Conservation (phyloP, 2,888 invertebrate species). For the Drosophila birchii region DNA sequence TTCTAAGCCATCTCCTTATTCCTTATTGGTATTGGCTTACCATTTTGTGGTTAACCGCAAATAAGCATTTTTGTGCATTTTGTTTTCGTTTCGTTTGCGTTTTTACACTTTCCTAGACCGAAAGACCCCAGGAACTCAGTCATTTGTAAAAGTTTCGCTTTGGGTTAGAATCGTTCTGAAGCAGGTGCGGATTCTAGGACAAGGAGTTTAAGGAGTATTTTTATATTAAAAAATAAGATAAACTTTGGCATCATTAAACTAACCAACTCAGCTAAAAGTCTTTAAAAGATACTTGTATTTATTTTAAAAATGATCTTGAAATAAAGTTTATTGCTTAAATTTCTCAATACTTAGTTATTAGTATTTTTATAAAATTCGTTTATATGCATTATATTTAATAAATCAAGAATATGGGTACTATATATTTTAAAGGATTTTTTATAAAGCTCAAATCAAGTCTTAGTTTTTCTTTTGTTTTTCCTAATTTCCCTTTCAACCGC, state of each 20-base stretch:
- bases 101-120: conserved; percentile 52
- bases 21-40: conserved; percentile 64
- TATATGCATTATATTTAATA: not conserved
- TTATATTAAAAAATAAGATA: not conserved
- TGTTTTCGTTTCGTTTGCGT: conserved; percentile 56
- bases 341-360: too few species aligned
- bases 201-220: not conserved
- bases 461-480: not conserved
- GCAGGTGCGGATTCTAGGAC: conserved; percentile 1
- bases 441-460: not conserved
- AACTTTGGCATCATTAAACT: not conserved
- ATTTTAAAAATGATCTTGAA: not conserved
- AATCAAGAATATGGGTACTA: too few species aligned
- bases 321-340: not conserved
- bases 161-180: conserved; percentile 1
- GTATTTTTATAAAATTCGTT: not conserved
- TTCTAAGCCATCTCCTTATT: not conserved
- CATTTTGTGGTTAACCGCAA: conserved; percentile 75
- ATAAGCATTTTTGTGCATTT: conserved; percentile 75
- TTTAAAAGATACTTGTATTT: not conserved
- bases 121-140: conserved; percentile 32
- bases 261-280: not conserved
- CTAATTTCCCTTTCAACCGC: not conserved
- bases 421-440: not conserved
- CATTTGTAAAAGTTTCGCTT: conserved; percentile 45